A percentile compares a stretch with the other conserved stretches of the same genome.
phyloP scores from a whole-genome alignment of 2,113 vertebrate species.

The Rhinopithecus roxellana region DNA sequence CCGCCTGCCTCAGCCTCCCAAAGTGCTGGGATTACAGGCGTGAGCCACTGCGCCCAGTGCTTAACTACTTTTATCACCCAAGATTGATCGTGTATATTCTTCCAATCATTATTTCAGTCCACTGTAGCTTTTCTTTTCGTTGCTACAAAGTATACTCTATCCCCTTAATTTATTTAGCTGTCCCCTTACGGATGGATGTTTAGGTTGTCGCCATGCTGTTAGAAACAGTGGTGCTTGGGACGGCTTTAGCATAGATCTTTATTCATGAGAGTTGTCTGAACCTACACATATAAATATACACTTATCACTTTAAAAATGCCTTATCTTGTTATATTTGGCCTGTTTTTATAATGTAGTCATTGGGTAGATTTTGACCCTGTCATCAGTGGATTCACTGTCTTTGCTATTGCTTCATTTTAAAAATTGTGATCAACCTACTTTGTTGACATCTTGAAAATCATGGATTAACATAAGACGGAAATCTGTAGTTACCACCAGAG shows the following conservation, averaged over 20 bases:
- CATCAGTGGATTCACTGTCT: background rate
- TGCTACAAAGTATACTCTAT: background rate
- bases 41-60: too few relatives aligned
- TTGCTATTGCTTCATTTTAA: conserved; percentile 29
- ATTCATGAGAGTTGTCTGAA: conserved; percentile 9
- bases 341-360: background rate
- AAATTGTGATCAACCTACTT: background rate
- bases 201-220: background rate
- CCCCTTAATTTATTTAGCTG: background rate
- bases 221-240: background rate
- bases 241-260: background rate
- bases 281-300: background rate
- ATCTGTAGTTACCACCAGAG: background rate
- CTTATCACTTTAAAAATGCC: background rate
- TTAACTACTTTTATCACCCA: background rate
- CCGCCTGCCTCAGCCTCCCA: too few relatives aligned
- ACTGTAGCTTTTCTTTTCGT: background rate
- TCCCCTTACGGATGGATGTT: background rate
- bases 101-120: background rate
- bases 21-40: too few relatives aligned
- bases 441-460: conserved; percentile 20
- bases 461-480: background rate
- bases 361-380: background rate
- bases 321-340: background rate
- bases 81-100: background rate